A percentile compares a stretch with the other conserved stretches of the same genome.
These are phyloP conservation scores for Crotalus horridus DNA, from an alignment of 2,113 vertebrate species.

Conservation along the genomic window DNA sequence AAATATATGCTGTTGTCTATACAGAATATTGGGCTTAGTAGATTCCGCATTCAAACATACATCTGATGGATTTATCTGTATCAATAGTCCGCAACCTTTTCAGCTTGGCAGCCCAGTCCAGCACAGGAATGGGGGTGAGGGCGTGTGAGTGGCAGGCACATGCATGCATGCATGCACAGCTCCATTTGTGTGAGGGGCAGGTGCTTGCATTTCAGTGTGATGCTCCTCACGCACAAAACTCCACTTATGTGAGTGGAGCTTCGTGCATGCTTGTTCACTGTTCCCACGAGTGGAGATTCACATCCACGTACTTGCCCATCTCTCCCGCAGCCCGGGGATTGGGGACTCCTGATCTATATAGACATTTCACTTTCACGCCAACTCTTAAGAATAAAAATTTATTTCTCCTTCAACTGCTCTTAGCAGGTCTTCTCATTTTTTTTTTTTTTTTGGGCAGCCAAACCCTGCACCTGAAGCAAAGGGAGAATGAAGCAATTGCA, in stretches of 20 bases:
- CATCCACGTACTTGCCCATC: no score
- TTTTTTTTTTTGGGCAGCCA: not conserved
- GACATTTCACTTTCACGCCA: not conserved
- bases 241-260: no score
- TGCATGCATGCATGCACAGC: rapidly evolving
- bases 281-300: no score
- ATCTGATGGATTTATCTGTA: not conserved
- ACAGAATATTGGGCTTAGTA: not conserved
- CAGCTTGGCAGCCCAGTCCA: not conserved
- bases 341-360: not conserved
- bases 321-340: not conserved
- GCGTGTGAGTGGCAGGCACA: no score
- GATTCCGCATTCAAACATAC: not conserved
- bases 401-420: not conserved
- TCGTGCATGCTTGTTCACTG: no score
- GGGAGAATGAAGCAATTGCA: conserved; percentile 28
- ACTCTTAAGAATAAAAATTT: not conserved
- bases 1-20: not conserved
- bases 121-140: no score
- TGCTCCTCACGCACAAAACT: not conserved
- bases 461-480: conserved; percentile 2
- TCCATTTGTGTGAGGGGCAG: not conserved
- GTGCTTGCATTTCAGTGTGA: no score
- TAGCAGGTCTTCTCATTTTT: not conserved
- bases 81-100: not conserved